Evolutionary conservation across 2,113 vertebrate species (phyloP), one percentile per base, ranked within the genome.

Genomic region (Falco punctatus): DNA sequence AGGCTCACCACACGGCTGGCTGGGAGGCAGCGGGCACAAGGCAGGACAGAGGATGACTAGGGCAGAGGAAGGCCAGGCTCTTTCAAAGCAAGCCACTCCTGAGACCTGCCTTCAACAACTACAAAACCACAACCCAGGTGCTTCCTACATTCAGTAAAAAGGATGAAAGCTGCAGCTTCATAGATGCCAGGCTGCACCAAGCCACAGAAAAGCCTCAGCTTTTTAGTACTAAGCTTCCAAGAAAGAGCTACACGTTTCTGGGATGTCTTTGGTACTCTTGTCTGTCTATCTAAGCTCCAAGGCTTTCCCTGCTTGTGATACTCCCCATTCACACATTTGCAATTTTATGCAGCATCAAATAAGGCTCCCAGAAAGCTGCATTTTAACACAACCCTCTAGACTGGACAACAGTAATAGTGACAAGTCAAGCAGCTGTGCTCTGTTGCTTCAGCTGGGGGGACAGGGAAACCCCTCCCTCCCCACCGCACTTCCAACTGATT

Each of bases 1-100:
- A 1, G 0, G 0, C 65, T 30, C 32, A 16, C 22, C 1, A 0
- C 72, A 48, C 1, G 4, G 78, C 52, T 90, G 73, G 38, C 38
- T 38, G 38, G 38, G 38, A 38, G 38, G 38, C 38, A 38, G 38
- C 38, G 38, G 38, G 38, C 67, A 83, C 67, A 51, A 20, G 44
- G 72, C 59, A 72, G 30, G 28, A 73, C 57, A 77, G 46, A 52
- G 21, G 38, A 20, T 71, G 8, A 1, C 18, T 35, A 48, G 42
- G 35, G 48, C 52, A 84, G 42, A 65, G 11, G 33, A 51, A 70
- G 22, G 12, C 28, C 58, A 33, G 35, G 51, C 27, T 66, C 51
- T 57, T 49, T 49, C 57, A 83, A 74, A 95, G 57, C 30, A 73
- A 78, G 62, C 15, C 49, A 22, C 23, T 38, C 35, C 40, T 3